phyloP scores from a whole-genome alignment of 2,888 invertebrate genomes.

The Synanthedon formicaeformis region DNA sequence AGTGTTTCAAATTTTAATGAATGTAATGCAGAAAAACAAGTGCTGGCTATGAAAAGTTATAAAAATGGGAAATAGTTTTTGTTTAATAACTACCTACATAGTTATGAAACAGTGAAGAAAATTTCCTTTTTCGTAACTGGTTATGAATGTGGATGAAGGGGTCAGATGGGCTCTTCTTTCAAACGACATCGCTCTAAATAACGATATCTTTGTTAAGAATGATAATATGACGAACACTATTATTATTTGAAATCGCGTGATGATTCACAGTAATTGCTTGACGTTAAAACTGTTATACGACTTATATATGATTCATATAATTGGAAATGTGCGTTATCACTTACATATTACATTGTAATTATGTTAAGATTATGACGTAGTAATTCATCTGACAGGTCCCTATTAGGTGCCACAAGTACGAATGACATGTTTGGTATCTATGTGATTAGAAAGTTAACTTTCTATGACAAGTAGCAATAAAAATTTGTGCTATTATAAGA shows the following conservation, averaged over 20 bases:
- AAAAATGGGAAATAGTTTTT: no score
- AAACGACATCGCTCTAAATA: no score
- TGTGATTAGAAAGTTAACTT: neutral
- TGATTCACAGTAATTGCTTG: neutral
- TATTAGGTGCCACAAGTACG: neutral
- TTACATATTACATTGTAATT: neutral
- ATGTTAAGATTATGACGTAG: slow-evolving; percentile 1
- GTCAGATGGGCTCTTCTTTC: no score
- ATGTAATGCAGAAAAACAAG: no score
- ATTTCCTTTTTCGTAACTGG: no score
- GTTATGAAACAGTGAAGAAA: no score
- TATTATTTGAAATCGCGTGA: neutral
- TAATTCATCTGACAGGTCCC: slow-evolving; percentile 1
- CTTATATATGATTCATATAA: neutral
- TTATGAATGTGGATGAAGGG: no score
- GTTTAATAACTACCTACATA: no score
- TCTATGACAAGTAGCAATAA: neutral
- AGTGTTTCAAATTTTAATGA: no score
- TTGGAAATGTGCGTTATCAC: neutral
- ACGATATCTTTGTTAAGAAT: slow-evolving; percentile 1
- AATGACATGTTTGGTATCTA: neutral
- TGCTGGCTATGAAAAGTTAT: no score
- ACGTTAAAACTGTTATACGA: neutral
- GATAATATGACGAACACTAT: neutral
- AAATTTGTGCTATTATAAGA: neutral